Evolutionary conservation across 2,113 vertebrate genomes (phyloP).

Genomic region (Tragelaphus strepsiceros): DNA sequence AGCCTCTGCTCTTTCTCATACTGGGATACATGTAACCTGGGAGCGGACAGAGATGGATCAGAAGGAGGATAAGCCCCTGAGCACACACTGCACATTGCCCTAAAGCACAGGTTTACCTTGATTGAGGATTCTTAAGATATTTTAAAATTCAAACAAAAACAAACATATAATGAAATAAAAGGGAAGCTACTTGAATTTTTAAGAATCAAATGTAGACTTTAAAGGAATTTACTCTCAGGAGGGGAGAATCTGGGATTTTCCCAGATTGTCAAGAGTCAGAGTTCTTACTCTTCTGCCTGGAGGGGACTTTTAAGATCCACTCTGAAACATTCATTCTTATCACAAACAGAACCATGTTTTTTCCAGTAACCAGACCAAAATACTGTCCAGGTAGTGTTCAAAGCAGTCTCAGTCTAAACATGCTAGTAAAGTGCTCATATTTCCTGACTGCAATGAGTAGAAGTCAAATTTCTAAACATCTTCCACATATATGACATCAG

Average conservation of each 20-base stretch:
- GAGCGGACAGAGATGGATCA: background rate
- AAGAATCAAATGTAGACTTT: background rate
- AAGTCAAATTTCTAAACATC: background rate
- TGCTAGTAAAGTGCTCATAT: background rate
- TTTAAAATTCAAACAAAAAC: background rate
- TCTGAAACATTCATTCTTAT: background rate
- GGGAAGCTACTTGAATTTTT: background rate
- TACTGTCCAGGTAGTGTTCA: background rate
- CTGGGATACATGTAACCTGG: background rate
- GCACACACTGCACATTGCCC: background rate
- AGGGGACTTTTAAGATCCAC: background rate
- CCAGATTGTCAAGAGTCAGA: background rate
- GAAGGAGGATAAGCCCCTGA: background rate
- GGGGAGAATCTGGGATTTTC: background rate
- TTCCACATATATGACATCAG: background rate
- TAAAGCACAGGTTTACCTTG: background rate
- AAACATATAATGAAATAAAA: background rate
- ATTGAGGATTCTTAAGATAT: background rate
- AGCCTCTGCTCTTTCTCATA: background rate
- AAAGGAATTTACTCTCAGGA: background rate
- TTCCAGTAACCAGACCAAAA: background rate
- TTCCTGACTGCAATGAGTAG: background rate
- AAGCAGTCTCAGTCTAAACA: background rate
- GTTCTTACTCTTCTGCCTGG: background rate
- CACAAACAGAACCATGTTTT: background rate